Evolutionary conservation across 2,113 vertebrate species (phyloP).

Genomic region (Dromiciops gliroides): DNA sequence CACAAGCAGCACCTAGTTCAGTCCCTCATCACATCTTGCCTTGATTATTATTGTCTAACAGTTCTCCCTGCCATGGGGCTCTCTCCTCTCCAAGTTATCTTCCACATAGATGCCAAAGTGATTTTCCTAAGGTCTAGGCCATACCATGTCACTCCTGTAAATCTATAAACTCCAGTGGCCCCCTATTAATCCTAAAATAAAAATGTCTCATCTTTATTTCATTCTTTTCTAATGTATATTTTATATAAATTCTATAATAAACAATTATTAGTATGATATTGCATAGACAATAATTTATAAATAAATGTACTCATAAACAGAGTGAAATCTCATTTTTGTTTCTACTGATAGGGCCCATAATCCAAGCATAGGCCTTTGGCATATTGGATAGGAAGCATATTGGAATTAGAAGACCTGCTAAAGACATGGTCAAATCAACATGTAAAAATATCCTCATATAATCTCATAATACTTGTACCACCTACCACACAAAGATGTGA

Average conservation of each 20-base stretch:
- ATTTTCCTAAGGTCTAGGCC: not conserved
- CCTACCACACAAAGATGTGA: not conserved
- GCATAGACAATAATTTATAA: not conserved
- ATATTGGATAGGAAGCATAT: not conserved
- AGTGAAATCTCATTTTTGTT: not conserved
- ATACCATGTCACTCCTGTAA: not conserved
- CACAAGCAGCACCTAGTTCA: not conserved
- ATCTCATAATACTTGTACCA: not conserved
- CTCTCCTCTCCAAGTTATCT: not conserved
- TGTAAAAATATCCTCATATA: not conserved
- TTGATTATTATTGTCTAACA: not conserved
- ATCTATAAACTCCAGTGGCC: not conserved
- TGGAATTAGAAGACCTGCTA: not conserved
- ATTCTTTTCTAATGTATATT: not conserved
- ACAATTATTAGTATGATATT: not conserved
- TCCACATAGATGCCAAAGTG: not conserved
- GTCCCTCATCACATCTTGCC: not conserved
- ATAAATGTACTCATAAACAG: not conserved
- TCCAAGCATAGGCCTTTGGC: not conserved
- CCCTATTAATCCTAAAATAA: not conserved
- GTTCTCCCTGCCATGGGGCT: too few relatives aligned
- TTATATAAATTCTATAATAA: not conserved
- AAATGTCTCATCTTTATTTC: not conserved
- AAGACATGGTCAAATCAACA: not conserved
- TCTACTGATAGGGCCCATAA: not conserved